Base-by-base conservation (phyloP, 2,888 invertebrate species). In the Dichetophora obliterata region DNA sequence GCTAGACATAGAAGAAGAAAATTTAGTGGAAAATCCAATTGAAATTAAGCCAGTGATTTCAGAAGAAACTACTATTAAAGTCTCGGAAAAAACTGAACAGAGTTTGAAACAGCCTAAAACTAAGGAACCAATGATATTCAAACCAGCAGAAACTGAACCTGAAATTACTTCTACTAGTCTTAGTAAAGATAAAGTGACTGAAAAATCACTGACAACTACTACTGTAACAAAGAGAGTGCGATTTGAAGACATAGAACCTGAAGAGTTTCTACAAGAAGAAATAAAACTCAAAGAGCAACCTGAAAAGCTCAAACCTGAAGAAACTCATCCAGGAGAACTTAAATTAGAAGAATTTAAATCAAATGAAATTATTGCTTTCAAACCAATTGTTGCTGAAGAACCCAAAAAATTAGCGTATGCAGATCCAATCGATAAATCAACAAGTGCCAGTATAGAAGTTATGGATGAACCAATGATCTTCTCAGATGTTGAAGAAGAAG, bases 381-480 rank as follows among this genome's bases (percentile, higher is more conserved):
- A 43, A 27, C 22, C 54, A n/a, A n/a, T n/a, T n/a, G n/a, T n/a
- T n/a, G n/a, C n/a, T n/a, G 61, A 34, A 48, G 14, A 66, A 48
- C 27, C 84, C 34, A 66, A 76, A 79, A 80, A 83, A 80, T 9
- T 79, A 0, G 80, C 66, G 6, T 84, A 84, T 78, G 84, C 82
- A 75, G 85, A 84, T 34, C 84, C 85, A 24, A 76, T 85, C 37
- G 85, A 87, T 77, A 83, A 85, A 57, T 77, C 85, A 2, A 24
- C 85, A 52, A 85, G 81, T 76, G 77, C 85, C 1, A 89, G 88
- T 85, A 84, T 89, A 83, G 79, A 84, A 69, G 83, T 86, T 19
- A 66, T 86, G 43, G 89, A 89, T 76, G 87, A 89, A 73, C 86
- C 86, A n/a, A 84, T 87, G 75, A 81, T 79, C 24, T 83, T 89